A percentile compares a stretch with the other conserved stretches of the same genome.
Conservation (phyloP, 2,113 vertebrate species). For the Eonycteris spelaea region DNA sequence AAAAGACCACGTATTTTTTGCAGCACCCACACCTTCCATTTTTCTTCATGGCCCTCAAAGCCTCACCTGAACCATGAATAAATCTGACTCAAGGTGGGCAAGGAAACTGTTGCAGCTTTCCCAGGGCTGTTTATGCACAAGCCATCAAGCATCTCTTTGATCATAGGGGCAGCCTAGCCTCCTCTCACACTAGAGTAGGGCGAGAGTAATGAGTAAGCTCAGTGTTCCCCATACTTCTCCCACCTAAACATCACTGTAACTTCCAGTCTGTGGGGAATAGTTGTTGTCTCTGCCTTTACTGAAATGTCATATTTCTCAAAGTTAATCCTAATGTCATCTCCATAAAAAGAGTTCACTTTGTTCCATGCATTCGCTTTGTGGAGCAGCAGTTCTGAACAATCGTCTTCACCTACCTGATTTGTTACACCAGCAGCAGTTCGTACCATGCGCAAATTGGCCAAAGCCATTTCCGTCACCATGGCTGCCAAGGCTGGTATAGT, state of each 20-base stretch:
- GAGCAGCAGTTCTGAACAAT: conserved; percentile 94
- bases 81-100: conserved; percentile 95
- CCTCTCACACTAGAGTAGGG: conserved; percentile 94
- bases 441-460: conserved; percentile 84
- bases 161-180: conserved; percentile 94
- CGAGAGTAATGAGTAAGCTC: conserved; percentile 90
- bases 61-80: conserved; percentile 93
- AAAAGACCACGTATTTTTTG: conserved; percentile 92
- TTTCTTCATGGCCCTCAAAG: conserved; percentile 87
- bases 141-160: conserved; percentile 95
- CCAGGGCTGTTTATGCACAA: conserved; percentile 88
- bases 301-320: conserved; percentile 98
- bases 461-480: conserved; percentile 85
- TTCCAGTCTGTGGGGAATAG: conserved; percentile 92
- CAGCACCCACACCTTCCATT: conserved; percentile 92
- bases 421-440: conserved; percentile 91
- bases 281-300: conserved; percentile 92
- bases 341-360: conserved; percentile 90
- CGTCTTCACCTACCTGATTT: conserved; percentile 92
- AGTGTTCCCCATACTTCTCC: conserved; percentile 97
- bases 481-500: conserved; percentile 72
- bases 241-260: conserved; percentile 94
- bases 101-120: conserved; percentile 92
- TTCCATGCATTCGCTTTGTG: conserved; percentile 92
- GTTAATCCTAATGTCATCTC: conserved; percentile 94